Conservation (phyloP, 2,113 vertebrate genomes). For the Polypterus senegalus region DNA sequence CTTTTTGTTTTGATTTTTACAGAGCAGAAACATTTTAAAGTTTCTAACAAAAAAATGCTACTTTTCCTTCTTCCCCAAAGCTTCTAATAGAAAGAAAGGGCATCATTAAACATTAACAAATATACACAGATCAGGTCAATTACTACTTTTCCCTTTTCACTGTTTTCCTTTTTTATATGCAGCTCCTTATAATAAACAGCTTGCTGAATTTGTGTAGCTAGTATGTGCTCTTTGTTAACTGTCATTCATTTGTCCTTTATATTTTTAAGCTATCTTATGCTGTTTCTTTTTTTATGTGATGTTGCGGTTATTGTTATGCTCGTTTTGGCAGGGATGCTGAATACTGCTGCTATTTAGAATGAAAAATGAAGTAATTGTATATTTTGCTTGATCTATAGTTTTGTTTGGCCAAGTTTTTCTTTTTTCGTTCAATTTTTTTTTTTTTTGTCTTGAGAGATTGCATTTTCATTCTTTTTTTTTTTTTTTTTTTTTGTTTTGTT, state of each 20-base stretch:
- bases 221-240: conserved; percentile 63
- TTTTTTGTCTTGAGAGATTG: conserved; percentile 51
- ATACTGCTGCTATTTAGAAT: conserved; percentile 57
- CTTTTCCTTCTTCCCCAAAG: neutral
- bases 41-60: neutral
- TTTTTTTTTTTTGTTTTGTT: conserved; percentile 59
- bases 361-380: conserved; percentile 37
- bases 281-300: conserved; percentile 51
- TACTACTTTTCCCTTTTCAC: conserved; percentile 16
- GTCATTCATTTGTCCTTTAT: conserved; percentile 63
- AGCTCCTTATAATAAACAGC: conserved; percentile 54
- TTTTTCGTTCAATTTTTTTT: conserved; percentile 38
- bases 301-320: conserved; percentile 59
- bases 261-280: conserved; percentile 50
- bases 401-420: conserved; percentile 61
- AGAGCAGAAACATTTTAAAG: neutral
- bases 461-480: conserved; percentile 25
- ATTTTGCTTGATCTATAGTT: conserved; percentile 62
- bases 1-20: conserved; percentile 20
- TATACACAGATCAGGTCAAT: conserved; percentile 35
- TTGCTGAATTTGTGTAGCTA: conserved; percentile 71
- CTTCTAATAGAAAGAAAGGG: neutral
- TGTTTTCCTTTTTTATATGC: conserved; percentile 36
- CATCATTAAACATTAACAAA: conserved; percentile 27
- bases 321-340: conserved; percentile 59